These are phyloP conservation scores for Lerema accius DNA, from an alignment of 1,140 invertebrate species.

Conservation along the genomic window DNA sequence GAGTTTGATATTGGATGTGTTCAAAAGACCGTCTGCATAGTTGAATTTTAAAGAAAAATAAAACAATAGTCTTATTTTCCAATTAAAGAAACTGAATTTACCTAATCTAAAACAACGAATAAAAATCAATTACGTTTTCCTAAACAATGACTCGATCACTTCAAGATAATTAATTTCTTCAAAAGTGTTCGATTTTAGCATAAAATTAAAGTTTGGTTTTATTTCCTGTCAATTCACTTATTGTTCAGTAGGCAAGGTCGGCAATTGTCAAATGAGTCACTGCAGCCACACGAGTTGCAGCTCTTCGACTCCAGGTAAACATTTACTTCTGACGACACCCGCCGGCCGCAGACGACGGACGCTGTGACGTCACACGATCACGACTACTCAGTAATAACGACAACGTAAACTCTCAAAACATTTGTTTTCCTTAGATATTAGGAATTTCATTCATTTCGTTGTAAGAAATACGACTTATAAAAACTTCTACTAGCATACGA, in stretches of 20 bases:
- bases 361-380: neutral
- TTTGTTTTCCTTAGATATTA: no score
- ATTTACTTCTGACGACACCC: conserved; percentile 15
- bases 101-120: conserved; percentile 6
- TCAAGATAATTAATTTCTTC: neutral
- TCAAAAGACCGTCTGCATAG: no score
- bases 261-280: conserved; percentile 23
- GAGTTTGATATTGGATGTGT: no score
- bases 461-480: no score
- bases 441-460: no score
- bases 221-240: conserved; percentile 18
- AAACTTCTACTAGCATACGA: no score
- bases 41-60: no score
- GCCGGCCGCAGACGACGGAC: neutral
- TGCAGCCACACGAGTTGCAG: conserved; percentile 16
- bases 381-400: neutral
- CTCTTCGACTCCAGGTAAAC: conserved; percentile 5
- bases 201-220: neutral
- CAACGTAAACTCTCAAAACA: neutral
- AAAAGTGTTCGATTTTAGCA: neutral
- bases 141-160: neutral
- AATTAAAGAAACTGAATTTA: no score
- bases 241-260: conserved; percentile 22
- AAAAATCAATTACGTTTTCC: neutral
- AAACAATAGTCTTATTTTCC: no score